Evolutionary conservation across 2,888 invertebrate species (phyloP).

Genomic region (Melipona beecheii): DNA sequence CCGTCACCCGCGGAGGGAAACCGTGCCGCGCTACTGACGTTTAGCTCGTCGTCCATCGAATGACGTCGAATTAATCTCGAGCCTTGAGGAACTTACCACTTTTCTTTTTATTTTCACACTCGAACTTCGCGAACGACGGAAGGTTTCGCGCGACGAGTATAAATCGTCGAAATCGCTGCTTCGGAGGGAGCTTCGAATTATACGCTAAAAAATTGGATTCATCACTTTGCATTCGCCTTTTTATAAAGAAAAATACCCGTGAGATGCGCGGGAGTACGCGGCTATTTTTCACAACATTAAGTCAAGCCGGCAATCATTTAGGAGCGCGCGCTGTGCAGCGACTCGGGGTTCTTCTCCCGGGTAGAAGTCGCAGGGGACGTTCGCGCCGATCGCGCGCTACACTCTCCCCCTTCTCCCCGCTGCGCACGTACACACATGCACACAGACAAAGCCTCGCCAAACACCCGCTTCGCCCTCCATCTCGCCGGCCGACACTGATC

Average conservation of each 20-base stretch:
- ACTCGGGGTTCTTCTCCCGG: slow-evolving; percentile 33
- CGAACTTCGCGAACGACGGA: neutral
- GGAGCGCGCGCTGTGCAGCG: slow-evolving; percentile 34
- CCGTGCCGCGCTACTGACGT: neutral
- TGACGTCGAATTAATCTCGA: neutral
- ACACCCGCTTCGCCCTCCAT: slow-evolving; percentile 43
- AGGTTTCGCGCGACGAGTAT: slow-evolving; percentile 9
- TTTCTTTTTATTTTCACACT: neutral
- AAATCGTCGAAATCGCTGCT: slow-evolving; percentile 25
- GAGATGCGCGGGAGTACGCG: slow-evolving; percentile 21
- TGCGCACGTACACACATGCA: neutral
- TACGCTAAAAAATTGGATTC: slow-evolving; percentile 45
- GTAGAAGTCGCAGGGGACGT: slow-evolving; percentile 42
- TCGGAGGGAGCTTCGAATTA: slow-evolving; percentile 30
- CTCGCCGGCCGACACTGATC: slow-evolving; percentile 77
- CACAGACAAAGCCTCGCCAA: neutral
- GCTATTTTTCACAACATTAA: slow-evolving; percentile 64
- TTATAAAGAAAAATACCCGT: slow-evolving; percentile 57
- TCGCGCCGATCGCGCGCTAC: slow-evolving; percentile 18
- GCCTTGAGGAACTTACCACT: neutral
- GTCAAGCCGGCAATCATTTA: slow-evolving; percentile 62
- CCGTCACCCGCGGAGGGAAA: neutral
- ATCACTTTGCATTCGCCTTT: slow-evolving; percentile 13
- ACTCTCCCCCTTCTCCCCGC: neutral
- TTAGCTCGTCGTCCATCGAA: neutral